Evolutionary conservation across 2,113 vertebrate species (phyloP), one percentile per base, ranked within the genome.

Genomic region (Gallinago media): DNA sequence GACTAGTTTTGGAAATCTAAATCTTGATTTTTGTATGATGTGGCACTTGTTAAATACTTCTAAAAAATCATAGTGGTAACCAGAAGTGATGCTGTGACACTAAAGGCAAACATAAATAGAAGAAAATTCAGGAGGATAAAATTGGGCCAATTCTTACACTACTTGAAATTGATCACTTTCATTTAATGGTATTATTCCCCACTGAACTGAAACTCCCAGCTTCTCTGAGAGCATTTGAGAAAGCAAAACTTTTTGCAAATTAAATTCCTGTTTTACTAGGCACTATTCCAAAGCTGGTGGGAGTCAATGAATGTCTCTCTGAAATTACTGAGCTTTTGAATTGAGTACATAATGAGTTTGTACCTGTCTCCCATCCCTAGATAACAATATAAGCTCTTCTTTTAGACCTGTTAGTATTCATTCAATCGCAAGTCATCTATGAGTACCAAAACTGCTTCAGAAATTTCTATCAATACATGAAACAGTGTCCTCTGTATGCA

Each of bases 381-480:
- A 9, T 3, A 76, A 5, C 8, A 59, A 38, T 42, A 31, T 1
- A 66, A 66, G 5, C 6, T 77, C 20, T 75, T 80, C 25, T 85
- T 70, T 80, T 82, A 25, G 6, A 70, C 9, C 17, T 66, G 15
- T 44, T 73, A 50, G 9, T 42, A 46, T 50, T n/a, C 3, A 31
- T 26, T 76, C 25, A 23, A 8, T 50, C 54, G 5, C 5, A 47
- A 65, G 7, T 73, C 31, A 47, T 19, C n/a, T 61, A 1, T 15
- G 0, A 68, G 12, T 34, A 54, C 27, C 0, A 0, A 19, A 55
- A 78, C 17, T 3, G 6, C 8, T 49, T 19, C 47, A 71, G 36
- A 85, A 73, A 3, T 9, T 66, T 82, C 58, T 62, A 34, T 29
- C 70, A 82, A 76, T 40, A 62, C 6, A 15, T 21, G 3, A 56